phyloP scores from a whole-genome alignment of 2,888 invertebrate species.

The Tenthredo livida region DNA sequence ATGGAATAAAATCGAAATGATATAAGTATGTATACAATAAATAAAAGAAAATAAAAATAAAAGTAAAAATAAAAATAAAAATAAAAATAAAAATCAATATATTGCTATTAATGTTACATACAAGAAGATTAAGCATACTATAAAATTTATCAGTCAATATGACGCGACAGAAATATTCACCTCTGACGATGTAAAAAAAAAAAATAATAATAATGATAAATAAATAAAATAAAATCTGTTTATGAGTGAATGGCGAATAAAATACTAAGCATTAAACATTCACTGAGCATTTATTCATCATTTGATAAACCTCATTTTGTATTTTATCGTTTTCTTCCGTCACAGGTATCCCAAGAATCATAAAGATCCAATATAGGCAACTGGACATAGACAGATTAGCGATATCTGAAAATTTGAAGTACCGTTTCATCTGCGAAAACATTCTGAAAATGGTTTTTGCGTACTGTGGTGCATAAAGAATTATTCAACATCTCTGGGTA shows the following conservation, averaged over 20 bases:
- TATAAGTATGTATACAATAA: constrained; percentile 30
- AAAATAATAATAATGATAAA: not conserved
- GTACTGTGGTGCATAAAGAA: too few relatives aligned
- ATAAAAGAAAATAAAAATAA: constrained; percentile 30
- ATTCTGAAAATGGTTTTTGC: too few relatives aligned
- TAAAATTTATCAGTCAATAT: constrained; percentile 70
- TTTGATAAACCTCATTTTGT: not conserved
- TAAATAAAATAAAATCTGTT: constrained; percentile 66
- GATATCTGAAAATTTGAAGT: too few relatives aligned
- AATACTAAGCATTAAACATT: constrained; percentile 48
- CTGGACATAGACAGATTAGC: too few relatives aligned
- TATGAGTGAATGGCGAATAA: constrained; percentile 71
- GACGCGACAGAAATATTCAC: constrained; percentile 28
- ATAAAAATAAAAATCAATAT: constrained; percentile 49
- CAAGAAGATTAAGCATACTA: constrained; percentile 67
- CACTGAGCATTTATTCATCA: not conserved
- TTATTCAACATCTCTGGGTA: too few relatives aligned
- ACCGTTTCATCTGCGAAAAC: too few relatives aligned
- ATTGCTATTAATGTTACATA: constrained; percentile 72
- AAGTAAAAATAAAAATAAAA: constrained; percentile 31
- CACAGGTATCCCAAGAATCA: not conserved
- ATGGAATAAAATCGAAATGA: constrained; percentile 52
- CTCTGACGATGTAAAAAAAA: constrained; percentile 41
- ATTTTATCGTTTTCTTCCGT: not conserved
- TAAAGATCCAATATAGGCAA: not conserved